Evolutionary conservation across 2,888 invertebrate genomes (phyloP), one percentile per base, ranked within the genome.

Genomic region (Polylopha cassiicola): DNA sequence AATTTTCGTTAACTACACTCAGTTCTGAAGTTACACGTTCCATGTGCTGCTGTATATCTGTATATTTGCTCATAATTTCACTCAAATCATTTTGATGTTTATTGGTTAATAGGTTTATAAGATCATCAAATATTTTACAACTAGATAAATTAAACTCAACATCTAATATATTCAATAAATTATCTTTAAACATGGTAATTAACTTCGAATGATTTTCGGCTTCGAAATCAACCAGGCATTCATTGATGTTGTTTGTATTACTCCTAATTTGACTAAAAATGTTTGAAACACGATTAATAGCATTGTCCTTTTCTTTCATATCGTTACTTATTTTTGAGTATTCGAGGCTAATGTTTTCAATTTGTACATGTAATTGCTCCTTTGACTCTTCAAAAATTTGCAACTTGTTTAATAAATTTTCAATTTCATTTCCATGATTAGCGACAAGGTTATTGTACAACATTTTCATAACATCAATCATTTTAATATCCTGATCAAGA

Each of bases 381-480:
- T 66, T 71, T 0, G 55, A 53, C 46, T 76, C 72, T 46, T 76
- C 70, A 39, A 63, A 73, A 47, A 70, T 65, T 50, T 59, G 72
- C 7, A 84, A 47, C 53, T 74, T 73, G 46, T 84, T 82, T 1
- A 57, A 46, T 41, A 81, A 58, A 50, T 81, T 79, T 50, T 82
- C 73, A 3, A 81, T 55, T 56, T 80, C 71, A 44, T 72, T 72
- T 4, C 57, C 61, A 43, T 84, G 81, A 55, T 66, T 69, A 5
- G 55, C 50, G 20, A 72, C 43, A 22, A 82, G 46, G 30, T 63
- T 56, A 23, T 67, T 63, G 46, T 78, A 72, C 24, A 85, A 58
- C 56, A 67, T 58, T 68, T 70, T 79, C 73, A 85, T 72, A 1
- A 82, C 37, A 26, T 84, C 81, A 42, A 81, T 54, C 17, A 80